Evolutionary conservation across 30 jellyfish, hydroid and myxozoan genomes (phyloP).

Genomic region (Catostylus mosaicus): DNA sequence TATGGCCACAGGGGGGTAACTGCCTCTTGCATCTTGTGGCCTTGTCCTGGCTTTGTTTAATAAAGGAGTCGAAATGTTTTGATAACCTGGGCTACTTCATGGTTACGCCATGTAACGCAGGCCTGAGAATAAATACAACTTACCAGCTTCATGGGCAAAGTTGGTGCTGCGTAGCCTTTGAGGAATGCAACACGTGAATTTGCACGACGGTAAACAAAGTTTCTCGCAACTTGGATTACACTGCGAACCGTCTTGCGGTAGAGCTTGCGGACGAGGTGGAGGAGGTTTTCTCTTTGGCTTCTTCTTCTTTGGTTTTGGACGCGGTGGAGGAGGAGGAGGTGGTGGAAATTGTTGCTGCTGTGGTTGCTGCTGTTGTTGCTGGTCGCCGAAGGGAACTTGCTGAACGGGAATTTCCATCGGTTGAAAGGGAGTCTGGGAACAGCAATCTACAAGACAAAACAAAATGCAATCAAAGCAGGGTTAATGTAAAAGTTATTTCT

Average conservation of each 20-base stretch:
- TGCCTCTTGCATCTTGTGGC: no score
- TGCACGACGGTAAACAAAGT: slow-evolving; percentile 90
- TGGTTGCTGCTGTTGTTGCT: slow-evolving; percentile 31
- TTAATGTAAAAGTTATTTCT: no score
- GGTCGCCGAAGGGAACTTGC: slow-evolving; percentile 42
- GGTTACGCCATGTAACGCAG: no score
- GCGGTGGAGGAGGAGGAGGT: slow-evolving; percentile 80
- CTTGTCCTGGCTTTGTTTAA: no score
- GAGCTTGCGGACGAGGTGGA: slow-evolving; percentile 55
- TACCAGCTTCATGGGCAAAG: slow-evolving; percentile 84
- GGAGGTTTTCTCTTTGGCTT: slow-evolving; percentile 53
- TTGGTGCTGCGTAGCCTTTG: slow-evolving; percentile 69
- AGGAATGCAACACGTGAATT: slow-evolving; percentile 90
- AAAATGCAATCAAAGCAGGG: not conserved
- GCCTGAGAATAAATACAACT: not conserved
- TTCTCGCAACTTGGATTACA: slow-evolving; percentile 91
- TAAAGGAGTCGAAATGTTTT: no score
- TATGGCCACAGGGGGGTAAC: no score
- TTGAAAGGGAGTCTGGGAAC: slow-evolving; percentile 47
- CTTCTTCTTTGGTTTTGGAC: slow-evolving; percentile 14
- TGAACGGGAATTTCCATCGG: slow-evolving; percentile 34
- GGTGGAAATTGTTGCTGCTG: slow-evolving; percentile 76
- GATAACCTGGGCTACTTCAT: no score
- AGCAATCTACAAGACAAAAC: slow-evolving; percentile 19
- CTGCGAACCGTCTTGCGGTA: slow-evolving; percentile 47